These are phyloP conservation scores for Diachasma alloeum DNA, from an alignment of 1,140 invertebrate genomes.

Conservation along the genomic window DNA sequence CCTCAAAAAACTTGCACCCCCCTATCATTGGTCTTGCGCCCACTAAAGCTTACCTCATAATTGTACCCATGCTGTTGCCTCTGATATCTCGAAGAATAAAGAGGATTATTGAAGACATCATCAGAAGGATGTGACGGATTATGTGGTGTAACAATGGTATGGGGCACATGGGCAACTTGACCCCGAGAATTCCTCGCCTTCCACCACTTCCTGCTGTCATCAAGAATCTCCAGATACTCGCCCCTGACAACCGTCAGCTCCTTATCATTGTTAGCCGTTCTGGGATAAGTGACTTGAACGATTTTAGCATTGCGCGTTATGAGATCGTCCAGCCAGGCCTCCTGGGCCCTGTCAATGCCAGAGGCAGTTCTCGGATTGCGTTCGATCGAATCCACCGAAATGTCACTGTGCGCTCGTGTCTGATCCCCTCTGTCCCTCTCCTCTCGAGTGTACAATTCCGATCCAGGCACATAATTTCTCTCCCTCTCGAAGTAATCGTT, in stretches of 20 bases:
- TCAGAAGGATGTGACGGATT: constrained; percentile 57
- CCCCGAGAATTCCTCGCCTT: constrained; percentile 91
- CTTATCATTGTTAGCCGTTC: constrained; percentile 98
- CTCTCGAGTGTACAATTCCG: constrained; percentile 59
- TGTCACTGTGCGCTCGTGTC: constrained; percentile 73
- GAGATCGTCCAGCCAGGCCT: constrained; percentile 81
- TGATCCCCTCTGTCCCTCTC: constrained; percentile 57
- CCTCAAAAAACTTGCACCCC: too few species aligned
- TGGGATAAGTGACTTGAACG: constrained; percentile 92
- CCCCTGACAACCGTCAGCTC: constrained; percentile 95
- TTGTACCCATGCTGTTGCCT: constrained; percentile 58
- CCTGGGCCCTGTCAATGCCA: constrained; percentile 60
- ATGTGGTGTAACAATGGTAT: constrained; percentile 91
- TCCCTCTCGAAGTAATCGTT: constrained; percentile 66
- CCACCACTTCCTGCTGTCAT: constrained; percentile 98
- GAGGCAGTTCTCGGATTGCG: constrained; percentile 44
- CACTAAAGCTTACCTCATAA: constrained; percentile 53
- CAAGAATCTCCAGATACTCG: constrained; percentile 94
- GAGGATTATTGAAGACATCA: constrained; percentile 78
- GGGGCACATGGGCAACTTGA: constrained; percentile 92
- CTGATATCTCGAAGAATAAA: constrained; percentile 69
- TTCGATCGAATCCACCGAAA: constrained; percentile 81
- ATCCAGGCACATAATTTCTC: constrained; percentile 58
- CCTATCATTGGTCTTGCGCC: neutral
- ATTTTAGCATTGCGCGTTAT: constrained; percentile 79